Conservation (phyloP, 2,888 invertebrate genomes). For the Platerodrilus igneus region DNA sequence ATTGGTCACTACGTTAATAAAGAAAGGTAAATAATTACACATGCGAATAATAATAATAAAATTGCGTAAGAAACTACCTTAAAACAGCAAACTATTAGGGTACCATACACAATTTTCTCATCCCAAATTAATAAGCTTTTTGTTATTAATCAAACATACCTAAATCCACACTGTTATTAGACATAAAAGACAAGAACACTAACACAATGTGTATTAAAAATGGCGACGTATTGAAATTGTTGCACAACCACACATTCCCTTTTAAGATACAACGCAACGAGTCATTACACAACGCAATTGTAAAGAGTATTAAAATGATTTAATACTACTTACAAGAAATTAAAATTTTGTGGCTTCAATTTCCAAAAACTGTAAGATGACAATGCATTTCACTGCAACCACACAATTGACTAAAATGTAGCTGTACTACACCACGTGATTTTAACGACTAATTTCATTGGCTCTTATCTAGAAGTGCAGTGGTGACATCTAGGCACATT, state of each 20-base stretch:
- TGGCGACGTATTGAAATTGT: conserved; percentile 18
- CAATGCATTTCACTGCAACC: conserved; percentile 37
- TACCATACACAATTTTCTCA: no score
- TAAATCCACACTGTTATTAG: no score
- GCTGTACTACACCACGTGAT: conserved; percentile 29
- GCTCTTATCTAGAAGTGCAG: no score
- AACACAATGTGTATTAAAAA: conserved; percentile 19
- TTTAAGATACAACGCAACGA: conserved; percentile 2
- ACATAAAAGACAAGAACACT: no score
- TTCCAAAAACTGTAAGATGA: conserved; percentile 33
- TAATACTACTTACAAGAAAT: conserved; percentile 24
- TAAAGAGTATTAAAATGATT: conserved; percentile 16
- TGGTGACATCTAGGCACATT: no score
- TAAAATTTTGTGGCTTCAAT: conserved; percentile 23
- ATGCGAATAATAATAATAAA: no score
- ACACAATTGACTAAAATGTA: conserved; percentile 33
- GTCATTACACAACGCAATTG: conserved; percentile 5
- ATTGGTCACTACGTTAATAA: no score
- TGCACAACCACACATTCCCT: conserved; percentile 20
- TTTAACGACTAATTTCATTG: conserved; percentile 17
- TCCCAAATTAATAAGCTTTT: no score
- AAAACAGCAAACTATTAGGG: no score
- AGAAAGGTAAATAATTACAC: no score
- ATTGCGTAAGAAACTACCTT: no score
- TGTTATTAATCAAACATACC: no score